Evolutionary conservation across 2,797 vertebrate genomes (phyloP).

Genomic region (Notoglanidium macrostoma): DNA sequence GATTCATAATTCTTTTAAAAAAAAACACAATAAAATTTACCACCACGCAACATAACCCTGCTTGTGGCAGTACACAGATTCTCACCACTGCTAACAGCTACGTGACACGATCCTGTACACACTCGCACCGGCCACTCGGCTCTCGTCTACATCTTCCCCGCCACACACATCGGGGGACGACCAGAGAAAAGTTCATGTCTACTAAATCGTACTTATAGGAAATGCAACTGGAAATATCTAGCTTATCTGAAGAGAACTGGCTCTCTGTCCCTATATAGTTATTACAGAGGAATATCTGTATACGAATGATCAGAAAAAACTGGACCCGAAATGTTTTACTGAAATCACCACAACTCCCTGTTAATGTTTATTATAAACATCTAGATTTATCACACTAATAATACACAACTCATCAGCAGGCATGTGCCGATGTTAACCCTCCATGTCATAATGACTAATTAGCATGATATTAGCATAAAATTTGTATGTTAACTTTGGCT

Average conservation of each 20-base stretch:
- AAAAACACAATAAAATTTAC: slow-evolving; percentile 19
- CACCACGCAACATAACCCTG: slow-evolving; percentile 29
- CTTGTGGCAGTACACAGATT: slow-evolving; percentile 35
- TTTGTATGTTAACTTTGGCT: neutral
- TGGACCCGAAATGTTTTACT: slow-evolving; percentile 20
- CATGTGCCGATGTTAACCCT: neutral
- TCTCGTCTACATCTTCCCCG: neutral
- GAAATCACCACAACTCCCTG: neutral
- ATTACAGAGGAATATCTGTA: neutral
- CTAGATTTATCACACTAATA: slow-evolving; percentile 22
- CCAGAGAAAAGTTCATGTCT: neutral
- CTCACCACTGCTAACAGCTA: slow-evolving; percentile 37
- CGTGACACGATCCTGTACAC: slow-evolving; percentile 43
- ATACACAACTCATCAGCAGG: slow-evolving; percentile 18
- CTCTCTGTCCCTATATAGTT: slow-evolving; percentile 18
- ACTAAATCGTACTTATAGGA: neutral
- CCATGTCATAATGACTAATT: neutral
- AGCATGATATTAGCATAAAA: neutral
- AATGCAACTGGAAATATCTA: slow-evolving; percentile 12
- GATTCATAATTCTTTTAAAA: neutral
- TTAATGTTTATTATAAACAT: slow-evolving; percentile 12
- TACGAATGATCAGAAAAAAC: slow-evolving; percentile 1
- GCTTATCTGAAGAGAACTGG: slow-evolving; percentile 31
- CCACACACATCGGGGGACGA: neutral
- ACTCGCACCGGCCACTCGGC: neutral